These are phyloP conservation scores for Ganaspis brasiliensis DNA, from an alignment of 2,888 invertebrate genomes.

Conservation along the genomic window DNA sequence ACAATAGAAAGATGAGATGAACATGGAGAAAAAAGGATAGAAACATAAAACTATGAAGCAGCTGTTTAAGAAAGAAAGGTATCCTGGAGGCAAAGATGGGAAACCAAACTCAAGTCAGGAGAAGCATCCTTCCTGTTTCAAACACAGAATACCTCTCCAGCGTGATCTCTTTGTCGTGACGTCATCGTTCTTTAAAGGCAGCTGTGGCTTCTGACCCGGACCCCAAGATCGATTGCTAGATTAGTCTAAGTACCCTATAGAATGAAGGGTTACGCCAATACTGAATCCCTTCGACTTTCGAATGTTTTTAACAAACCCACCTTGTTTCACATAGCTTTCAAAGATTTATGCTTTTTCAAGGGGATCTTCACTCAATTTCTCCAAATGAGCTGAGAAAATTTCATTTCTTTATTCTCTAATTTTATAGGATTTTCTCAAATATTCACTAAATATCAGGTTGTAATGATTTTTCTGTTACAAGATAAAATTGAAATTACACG, in stretches of 20 bases:
- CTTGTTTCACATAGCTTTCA: conserved; percentile 17
- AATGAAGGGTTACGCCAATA: conserved; percentile 53
- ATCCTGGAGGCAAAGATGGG: conserved; percentile 55
- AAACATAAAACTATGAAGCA: conserved; percentile 13
- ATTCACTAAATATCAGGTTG: too few relatives aligned
- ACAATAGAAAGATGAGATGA: conserved; percentile 33
- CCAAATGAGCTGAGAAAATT: conserved; percentile 16
- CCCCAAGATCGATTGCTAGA: conserved; percentile 77
- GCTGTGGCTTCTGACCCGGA: conserved; percentile 75
- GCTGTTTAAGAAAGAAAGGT: conserved; percentile 32
- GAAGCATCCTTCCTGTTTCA: conserved; percentile 54
- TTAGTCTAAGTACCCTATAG: conserved; percentile 53
- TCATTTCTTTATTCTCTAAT: too few relatives aligned
- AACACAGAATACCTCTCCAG: conserved; percentile 68
- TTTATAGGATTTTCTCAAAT: too few relatives aligned
- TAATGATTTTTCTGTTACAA: too few relatives aligned
- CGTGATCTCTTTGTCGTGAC: conserved; percentile 71
- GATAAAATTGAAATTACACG: too few relatives aligned
- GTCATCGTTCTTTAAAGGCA: conserved; percentile 66
- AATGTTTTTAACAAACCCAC: conserved; percentile 41
- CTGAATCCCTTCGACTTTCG: conserved; percentile 44
- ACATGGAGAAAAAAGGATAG: conserved; percentile 7
- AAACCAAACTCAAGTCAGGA: conserved; percentile 60
- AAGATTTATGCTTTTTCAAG: conserved; percentile 42
- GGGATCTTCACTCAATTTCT: conserved; percentile 6